Evolutionary conservation across 2,797 vertebrate genomes (phyloP), one percentile per base, ranked within the genome.

Genomic region (Hephaestus fuliginosus): DNA sequence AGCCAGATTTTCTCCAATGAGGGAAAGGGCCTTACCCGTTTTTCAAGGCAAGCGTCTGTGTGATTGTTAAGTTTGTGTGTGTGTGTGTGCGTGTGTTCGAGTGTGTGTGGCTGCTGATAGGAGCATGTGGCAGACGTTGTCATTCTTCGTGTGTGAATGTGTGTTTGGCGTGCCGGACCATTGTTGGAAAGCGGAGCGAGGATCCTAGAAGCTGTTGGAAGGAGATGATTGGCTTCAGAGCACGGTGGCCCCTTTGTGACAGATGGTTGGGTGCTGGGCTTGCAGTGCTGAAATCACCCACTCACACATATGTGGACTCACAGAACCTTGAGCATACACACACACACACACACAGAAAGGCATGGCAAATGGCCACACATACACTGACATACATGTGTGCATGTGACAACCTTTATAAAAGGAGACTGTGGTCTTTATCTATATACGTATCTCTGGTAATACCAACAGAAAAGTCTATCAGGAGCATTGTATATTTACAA

Each of bases 181-280:
- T 86, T 83, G 81, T 92, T 95, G 95, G 95, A 96, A 94, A 93
- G 93, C 89, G 72, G 94, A 94, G 95, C 95, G 96, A 96, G 93
- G 89, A 95, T 94, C 95, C 91, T 87, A 90, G 93, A 91, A 93
- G 93, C 94, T 94, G 92, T 93, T 95, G 95, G 94, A 95, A 91
- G 90, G 94, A 96, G 95, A 96, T 95, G 95, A 96, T 97, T 97
- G 95, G 94, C 95, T 96, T 95, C 93, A 94, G 96, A 96, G 96
- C 95, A 94, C 92, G 95, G 91, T 96, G 95, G 96, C 96, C 96
- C 92, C 95, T 96, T 92, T 83, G 93, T 93, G 92, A 96, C 97
- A 98, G 97, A 98, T 98, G 97, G 97, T 95, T 93, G 95, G 96
- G 96, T 96, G 93, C 92, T 94, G 96, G 96, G 96, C 96, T 96